A percentile compares a stretch with the other conserved stretches of the same genome.
phyloP scores from a whole-genome alignment of 2,797 vertebrate genomes.

The Eupleurogrammus muticus region DNA sequence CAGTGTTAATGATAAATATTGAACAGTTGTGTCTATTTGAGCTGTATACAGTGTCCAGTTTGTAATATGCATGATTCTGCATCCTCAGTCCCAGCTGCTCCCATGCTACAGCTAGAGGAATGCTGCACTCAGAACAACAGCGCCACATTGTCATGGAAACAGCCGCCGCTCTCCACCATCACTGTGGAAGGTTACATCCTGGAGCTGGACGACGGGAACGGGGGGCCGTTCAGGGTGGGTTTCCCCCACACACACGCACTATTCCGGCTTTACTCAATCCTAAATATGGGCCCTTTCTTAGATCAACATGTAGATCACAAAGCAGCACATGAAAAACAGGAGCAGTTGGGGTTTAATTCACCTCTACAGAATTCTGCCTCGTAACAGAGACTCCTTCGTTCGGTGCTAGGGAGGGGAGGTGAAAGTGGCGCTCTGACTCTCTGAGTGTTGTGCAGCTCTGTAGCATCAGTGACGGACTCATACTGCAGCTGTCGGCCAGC shows the following conservation, averaged over 20 bases:
- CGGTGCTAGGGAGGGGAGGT: constrained; percentile 44
- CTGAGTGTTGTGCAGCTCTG: constrained; percentile 33
- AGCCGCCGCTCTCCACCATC: constrained; percentile 94
- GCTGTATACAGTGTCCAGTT: background rate
- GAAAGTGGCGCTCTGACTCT: constrained; percentile 45
- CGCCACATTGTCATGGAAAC: constrained; percentile 98
- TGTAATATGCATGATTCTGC: constrained; percentile 62
- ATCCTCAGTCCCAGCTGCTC: constrained; percentile 93
- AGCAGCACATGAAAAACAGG: constrained; percentile 19
- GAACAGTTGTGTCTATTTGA: background rate
- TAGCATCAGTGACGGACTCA: constrained; percentile 41
- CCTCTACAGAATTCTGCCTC: constrained; percentile 26
- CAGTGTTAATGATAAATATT: constrained; percentile 32
- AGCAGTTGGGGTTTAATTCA: constrained; percentile 43
- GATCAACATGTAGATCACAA: constrained; percentile 25
- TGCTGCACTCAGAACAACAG: constrained; percentile 98
- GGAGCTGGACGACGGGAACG: constrained; percentile 95
- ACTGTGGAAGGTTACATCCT: constrained; percentile 98
- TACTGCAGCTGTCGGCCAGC: constrained; percentile 51
- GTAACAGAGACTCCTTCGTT: constrained; percentile 55
- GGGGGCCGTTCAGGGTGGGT: constrained; percentile 94
- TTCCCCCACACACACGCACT: constrained; percentile 15
- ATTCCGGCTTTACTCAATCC: background rate
- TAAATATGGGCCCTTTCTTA: background rate
- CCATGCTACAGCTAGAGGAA: constrained; percentile 97